Evolutionary conservation across 1,140 invertebrate genomes (phyloP).

Genomic region (Acromyrmex echinatior): DNA sequence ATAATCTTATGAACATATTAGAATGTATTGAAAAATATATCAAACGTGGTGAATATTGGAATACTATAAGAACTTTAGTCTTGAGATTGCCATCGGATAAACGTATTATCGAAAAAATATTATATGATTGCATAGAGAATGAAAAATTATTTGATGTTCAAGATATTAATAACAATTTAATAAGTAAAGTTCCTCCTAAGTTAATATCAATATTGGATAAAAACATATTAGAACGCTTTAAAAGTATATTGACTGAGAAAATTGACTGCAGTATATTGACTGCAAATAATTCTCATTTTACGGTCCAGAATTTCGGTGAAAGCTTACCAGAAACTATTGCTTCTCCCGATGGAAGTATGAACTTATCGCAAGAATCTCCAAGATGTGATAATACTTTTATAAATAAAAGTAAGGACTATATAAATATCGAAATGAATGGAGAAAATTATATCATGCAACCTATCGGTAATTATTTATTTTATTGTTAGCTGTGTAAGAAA

Average conservation of each 20-base stretch:
- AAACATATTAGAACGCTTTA: slow-evolving; percentile 12
- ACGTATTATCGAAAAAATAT: background rate
- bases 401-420: background rate
- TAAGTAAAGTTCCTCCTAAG: background rate
- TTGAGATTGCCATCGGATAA: background rate
- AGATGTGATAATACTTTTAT: background rate
- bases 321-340: background rate
- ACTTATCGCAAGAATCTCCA: background rate
- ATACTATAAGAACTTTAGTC: slow-evolving; percentile 19
- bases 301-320: background rate
- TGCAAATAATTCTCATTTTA: background rate
- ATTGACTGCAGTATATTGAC: too few relatives aligned
- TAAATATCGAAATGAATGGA: background rate
- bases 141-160: background rate
- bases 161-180: slow-evolving; percentile 55
- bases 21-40: background rate
- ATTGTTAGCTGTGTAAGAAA: background rate
- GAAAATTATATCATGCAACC: slow-evolving; percentile 19
- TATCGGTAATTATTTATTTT: slow-evolving; percentile 57
- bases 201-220: background rate
- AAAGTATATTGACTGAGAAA: slow-evolving; percentile 26
- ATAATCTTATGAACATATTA: background rate
- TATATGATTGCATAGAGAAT: slow-evolving; percentile 29
- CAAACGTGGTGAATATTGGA: slow-evolving; percentile 47
- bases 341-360: background rate